Base-by-base conservation (phyloP, 2,797 vertebrate species). In the Oreochromis mossambicus region DNA sequence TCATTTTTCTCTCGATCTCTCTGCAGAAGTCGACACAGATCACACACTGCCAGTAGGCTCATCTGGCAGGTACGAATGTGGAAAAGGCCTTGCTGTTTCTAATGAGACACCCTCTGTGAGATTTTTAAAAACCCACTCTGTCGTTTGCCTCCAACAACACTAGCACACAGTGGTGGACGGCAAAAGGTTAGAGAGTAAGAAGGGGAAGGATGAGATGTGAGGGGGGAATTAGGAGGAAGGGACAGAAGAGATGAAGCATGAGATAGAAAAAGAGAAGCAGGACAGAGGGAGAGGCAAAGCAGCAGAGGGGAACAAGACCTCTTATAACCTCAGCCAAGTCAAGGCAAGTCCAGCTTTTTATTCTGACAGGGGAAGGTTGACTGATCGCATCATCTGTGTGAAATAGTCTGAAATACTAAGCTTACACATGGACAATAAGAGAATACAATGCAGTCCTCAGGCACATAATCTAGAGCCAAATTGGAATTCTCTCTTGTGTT, bases 71-170 rank as follows among this genome's bases (percentile, higher is more conserved):
- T 79, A 73, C 9, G 48, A 12, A 75, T 75, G 70, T 75, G 43
- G 58, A 79, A 88, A 81, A 89, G 43, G 63, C 68, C 81, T 76
- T 3, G 82, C 88, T 86, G 86, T 78, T 92, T 92, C 85, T 92
- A 92, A 94, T 81, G 82, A 93, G 86, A 87, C 46, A 58, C 83
- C 81, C 77, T 80, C 17, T 19, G 77, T 77, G 80, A 85, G 78
- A 79, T 58, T 89, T 89, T 86, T 66, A 66, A 66, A 89, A 79
- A 34, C 85, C 85, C 84, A 52, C 10, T 3, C 14, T 3, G 6
- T 80, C 82, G 41, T 54, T 82, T 3, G 86, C 87, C 87, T 88
- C 78, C 48, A 75, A 88, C 84, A 77, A 86, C 81, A 48, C 51
- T 17, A 5, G 51, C 54, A 48, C 38, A 36, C 68, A 85, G 83